Base-by-base conservation (phyloP, 2,797 vertebrate genomes). In the Chelonia mydas region DNA sequence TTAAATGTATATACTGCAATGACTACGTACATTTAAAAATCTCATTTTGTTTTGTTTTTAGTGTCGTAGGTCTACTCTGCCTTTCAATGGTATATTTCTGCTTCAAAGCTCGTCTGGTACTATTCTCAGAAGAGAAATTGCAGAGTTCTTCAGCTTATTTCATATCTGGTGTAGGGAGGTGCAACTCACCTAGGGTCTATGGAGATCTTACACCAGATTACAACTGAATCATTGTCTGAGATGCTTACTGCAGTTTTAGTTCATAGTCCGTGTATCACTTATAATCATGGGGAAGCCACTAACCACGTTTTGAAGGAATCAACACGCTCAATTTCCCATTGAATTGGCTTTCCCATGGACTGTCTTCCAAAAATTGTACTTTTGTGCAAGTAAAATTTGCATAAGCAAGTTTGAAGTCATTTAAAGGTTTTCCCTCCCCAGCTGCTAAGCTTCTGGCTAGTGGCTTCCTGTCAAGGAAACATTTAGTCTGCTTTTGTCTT, bases 381-480 rank as follows among this genome's bases (percentile, higher is more conserved):
- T 80, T 6, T 83, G 17, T 91, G 19, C 57, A 88, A 94, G 81
- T 65, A 86, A 95, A 94, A 95, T 91, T 94, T 96, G 84, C 84
- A 93, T 96, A 95, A 96, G 94, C 97, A 93, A 81, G 91, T 96
- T 50, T 90, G 31, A 95, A 90, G 59, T 37, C 23, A 88, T 92
- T 93, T 54, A 94, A 94, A 97, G 84, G 87, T 90, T 83, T 94
- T 94, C 92, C 72, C 88, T 97, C 91, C 91, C 77, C 88, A 57
- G 86, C 95, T 97, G 94, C 86, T 97, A 88, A 97, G 93, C 37
- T 0, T 27, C 85, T 92, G 97, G 95, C 83, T 97, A 94, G 97
- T 93, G 94, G 93, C 96, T 98, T 98, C 97, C 98, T 98, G 97
- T 98, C 90, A 97, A 97, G 96, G 97, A 98, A 98, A 98, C 86